phyloP scores from a whole-genome alignment of 92 coral and sea anemone genomes.

The Zoanthus sansibaricus region DNA sequence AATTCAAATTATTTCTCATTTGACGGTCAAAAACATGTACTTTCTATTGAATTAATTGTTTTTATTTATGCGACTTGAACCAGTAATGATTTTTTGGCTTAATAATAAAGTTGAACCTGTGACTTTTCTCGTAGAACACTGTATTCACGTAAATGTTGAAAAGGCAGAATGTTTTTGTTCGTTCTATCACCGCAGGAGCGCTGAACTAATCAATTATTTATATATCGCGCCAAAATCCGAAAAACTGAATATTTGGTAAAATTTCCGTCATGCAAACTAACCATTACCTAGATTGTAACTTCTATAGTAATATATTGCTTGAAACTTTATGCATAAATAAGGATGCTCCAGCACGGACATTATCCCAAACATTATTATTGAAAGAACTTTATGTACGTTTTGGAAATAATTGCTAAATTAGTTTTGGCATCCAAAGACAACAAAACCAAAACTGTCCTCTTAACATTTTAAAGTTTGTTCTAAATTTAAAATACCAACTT shows the following conservation, averaged over 20 bases:
- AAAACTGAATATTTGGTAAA: too few species aligned
- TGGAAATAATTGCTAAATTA: background rate
- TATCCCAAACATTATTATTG: background rate
- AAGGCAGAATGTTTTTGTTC: background rate
- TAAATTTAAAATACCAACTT: background rate
- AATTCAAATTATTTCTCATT: too few species aligned
- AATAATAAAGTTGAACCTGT: too few species aligned
- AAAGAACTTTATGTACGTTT: background rate
- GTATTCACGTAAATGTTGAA: background rate
- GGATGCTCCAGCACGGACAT: too few species aligned
- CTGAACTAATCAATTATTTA: background rate
- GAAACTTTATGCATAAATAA: background rate
- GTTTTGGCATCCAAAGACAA: background rate
- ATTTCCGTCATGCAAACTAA: too few species aligned
- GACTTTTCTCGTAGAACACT: too few species aligned
- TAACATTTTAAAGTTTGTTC: background rate
- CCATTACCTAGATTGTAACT: background rate
- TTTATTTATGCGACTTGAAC: too few species aligned
- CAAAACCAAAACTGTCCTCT: background rate
- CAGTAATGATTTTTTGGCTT: too few species aligned
- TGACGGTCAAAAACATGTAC: too few species aligned
- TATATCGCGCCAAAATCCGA: background rate
- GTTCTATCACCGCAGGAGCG: background rate
- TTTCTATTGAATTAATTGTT: too few species aligned
- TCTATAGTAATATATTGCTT: background rate